A percentile compares a stretch with the other conserved stretches of the same genome.
These are phyloP conservation scores for Thelaira solivaga DNA, from an alignment of 2,888 invertebrate genomes.

Conservation along the genomic window DNA sequence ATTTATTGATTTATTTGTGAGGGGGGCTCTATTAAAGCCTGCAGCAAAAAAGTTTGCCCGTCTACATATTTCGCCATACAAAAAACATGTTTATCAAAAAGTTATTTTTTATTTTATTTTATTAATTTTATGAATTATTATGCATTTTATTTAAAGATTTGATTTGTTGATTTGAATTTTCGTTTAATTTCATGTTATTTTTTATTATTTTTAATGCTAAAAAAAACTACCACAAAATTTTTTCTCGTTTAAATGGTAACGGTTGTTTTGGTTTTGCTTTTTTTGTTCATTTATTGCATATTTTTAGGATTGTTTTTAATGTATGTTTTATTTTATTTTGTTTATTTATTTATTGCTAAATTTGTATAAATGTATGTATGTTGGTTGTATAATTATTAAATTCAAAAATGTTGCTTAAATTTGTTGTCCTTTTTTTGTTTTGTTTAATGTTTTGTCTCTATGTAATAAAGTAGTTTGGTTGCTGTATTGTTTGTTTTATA, in stretches of 20 bases:
- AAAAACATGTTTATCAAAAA: conserved; percentile 57
- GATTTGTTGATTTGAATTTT: conserved; percentile 28
- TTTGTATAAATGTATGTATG: conserved; percentile 32
- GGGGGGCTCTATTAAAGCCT: conserved; percentile 5
- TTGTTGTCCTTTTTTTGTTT: conserved; percentile 31
- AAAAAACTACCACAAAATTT: conserved; percentile 42
- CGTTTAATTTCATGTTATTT: background rate
- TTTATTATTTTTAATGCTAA: background rate
- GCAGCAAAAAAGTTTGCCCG: conserved; percentile 14
- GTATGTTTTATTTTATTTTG: background rate
- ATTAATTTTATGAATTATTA: background rate
- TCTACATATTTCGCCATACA: conserved; percentile 39
- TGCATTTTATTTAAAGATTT: background rate
- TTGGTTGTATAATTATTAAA: conserved; percentile 40
- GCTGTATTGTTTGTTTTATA: conserved; percentile 17
- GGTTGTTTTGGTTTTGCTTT: conserved; percentile 32
- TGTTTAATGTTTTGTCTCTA: too few species aligned
- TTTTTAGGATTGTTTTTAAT: conserved; percentile 41
- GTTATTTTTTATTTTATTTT: conserved; percentile 15
- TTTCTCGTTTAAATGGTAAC: conserved; percentile 32
- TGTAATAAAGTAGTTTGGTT: conserved; percentile 48
- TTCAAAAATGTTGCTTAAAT: conserved; percentile 45
- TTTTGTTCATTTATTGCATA: conserved; percentile 39
- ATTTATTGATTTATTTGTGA: background rate
- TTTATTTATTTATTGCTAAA: conserved; percentile 23